Evolutionary conservation across 2,113 vertebrate genomes (phyloP), one percentile per base, ranked within the genome.

Genomic region (Conger conger): DNA sequence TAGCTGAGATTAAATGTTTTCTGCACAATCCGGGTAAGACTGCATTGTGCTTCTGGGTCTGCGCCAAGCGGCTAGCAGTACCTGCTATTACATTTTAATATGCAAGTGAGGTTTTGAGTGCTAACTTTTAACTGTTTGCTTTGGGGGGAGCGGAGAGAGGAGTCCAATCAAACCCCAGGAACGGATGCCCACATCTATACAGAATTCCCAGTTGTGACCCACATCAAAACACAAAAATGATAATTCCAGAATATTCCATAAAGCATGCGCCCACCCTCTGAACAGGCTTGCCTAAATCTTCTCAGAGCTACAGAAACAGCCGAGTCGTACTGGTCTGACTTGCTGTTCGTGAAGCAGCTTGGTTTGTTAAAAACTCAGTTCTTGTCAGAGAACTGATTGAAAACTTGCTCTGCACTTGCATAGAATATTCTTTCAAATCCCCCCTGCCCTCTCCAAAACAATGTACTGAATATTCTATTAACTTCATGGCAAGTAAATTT

Each of bases 321-420:
- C 35, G 30, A 11, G 17, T 27, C 40, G 42, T 53, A 27, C 73
- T 77, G 40, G n/a, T 83, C 63, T 68, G 33, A 33, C 76, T 79
- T 60, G 86, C 83, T n/a, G 40, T 30, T 73, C 81, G 36, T 80
- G 38, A 82, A 83, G 79, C 84, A 42, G 83, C 91, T 89, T 81
- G 87, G 88, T 90, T 91, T 91, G 89, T 93, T 91, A 92, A 92
- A 93, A 91, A 87, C 33, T 23, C 57, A 88, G 86, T 90, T 90
- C 86, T 85, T 76, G 23, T 40, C 9, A 83, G 87, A 90, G 78
- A 84, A 76, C 82, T 83, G 82, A 50, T 80, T 76, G 53, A 81
- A 33, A 79, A 88, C 83, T 89, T 88, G 88, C 84, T 76, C 33
- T 30, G 15, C 17, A 1, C 36, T 57, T 84, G 30, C 36, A 68